phyloP scores from a whole-genome alignment of 2,888 invertebrate species.

The Euzetes globulus region DNA sequence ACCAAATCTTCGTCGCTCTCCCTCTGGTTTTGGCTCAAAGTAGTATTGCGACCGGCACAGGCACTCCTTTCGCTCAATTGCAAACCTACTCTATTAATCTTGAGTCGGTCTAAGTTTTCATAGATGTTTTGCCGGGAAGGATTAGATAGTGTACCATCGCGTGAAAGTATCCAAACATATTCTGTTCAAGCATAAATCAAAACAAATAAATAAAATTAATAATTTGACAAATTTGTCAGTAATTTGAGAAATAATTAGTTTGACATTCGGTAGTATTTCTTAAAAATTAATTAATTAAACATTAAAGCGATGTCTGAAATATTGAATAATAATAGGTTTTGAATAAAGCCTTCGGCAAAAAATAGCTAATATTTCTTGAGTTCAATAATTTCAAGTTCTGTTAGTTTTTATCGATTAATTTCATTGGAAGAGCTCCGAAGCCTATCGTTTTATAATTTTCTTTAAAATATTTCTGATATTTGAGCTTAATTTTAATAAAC shows the following conservation, averaged over 20 bases:
- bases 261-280: neutral
- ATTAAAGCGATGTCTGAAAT: neutral
- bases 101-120: conserved; percentile 37
- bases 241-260: neutral
- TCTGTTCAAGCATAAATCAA: conserved; percentile 24
- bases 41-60: conserved; percentile 30
- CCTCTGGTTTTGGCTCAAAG: conserved; percentile 10
- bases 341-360: too few species aligned
- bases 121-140: conserved; percentile 39
- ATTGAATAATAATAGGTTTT: too few species aligned
- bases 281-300: neutral
- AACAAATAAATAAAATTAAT: neutral
- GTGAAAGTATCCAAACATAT: conserved; percentile 38
- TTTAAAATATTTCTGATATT: too few species aligned
- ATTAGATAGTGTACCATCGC: conserved; percentile 35
- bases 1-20: neutral
- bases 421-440: too few species aligned
- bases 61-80: conserved; percentile 36
- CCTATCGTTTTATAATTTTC: too few species aligned
- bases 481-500: too few species aligned
- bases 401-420: too few species aligned
- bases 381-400: too few species aligned
- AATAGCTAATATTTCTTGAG: too few species aligned
- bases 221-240: neutral
- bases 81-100: conserved; percentile 37